A percentile compares a stretch with the other conserved stretches of the same genome.
These are phyloP conservation scores for Sebastiscus tertius DNA, from an alignment of 2,797 vertebrate genomes.

Conservation along the genomic window DNA sequence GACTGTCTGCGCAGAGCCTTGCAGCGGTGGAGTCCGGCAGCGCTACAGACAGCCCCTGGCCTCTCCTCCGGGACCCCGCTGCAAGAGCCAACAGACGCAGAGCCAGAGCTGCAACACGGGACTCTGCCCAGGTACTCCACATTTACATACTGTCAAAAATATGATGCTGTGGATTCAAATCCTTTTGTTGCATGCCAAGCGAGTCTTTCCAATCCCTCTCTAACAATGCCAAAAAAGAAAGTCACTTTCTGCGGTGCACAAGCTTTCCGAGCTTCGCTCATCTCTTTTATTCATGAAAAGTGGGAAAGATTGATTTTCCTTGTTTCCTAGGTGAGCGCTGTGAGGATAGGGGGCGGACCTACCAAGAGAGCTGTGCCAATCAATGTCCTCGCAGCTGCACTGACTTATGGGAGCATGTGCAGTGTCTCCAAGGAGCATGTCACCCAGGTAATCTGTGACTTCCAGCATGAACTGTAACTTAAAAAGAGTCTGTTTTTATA, in stretches of 20 bases:
- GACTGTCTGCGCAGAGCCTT: slow-evolving; percentile 88
- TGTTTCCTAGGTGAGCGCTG: slow-evolving; percentile 85
- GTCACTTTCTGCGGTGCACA: no score
- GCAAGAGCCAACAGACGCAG: slow-evolving; percentile 83
- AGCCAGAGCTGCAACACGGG: slow-evolving; percentile 89
- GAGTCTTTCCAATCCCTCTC: neutral
- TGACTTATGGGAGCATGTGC: slow-evolving; percentile 90
- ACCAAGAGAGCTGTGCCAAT: slow-evolving; percentile 84
- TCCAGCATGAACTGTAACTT: neutral
- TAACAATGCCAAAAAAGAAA: neutral
- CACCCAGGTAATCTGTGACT: slow-evolving; percentile 77
- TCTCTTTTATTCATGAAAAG: neutral
- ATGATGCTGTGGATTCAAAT: neutral
- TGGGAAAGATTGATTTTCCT: neutral
- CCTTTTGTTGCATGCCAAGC: neutral
- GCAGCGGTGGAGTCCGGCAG: slow-evolving; percentile 87
- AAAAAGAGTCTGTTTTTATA: neutral
- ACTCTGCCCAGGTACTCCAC: slow-evolving; percentile 86
- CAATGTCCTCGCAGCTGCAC: slow-evolving; percentile 89
- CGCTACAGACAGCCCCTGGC: slow-evolving; percentile 79
- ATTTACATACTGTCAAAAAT: neutral
- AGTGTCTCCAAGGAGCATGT: slow-evolving; percentile 90
- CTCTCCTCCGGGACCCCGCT: slow-evolving; percentile 57
- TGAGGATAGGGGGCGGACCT: slow-evolving; percentile 81
- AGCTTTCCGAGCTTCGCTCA: neutral